Base-by-base conservation (phyloP, 1,140 invertebrate species). In the Oncopeltus fasciatus region DNA sequence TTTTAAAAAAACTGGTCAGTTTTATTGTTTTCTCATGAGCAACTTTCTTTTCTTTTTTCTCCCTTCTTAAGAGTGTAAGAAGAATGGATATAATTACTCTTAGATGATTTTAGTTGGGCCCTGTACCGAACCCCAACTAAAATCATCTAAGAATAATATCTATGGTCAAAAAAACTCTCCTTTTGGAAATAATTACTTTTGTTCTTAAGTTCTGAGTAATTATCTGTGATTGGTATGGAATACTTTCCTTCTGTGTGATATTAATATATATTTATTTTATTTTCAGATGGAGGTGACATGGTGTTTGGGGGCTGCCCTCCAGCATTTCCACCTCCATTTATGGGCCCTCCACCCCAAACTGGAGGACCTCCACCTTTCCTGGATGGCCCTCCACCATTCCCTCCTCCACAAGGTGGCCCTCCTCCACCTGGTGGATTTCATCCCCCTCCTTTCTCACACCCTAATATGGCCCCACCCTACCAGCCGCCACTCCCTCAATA, bases 371-470 rank as follows among this genome's bases (percentile, higher is more conserved):
- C n/a, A 43, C 79, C 80, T 14, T 24, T 24, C 24, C 64, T 82
- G 80, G 67, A 67, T 80, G 24, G 77, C 78, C 57, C 74, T 83
- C 61, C 31, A 38, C 31, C 31, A 38, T 14, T 14, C 5, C 78
- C 80, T 0, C 73, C 77, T 11, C 31, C 74, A 75, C 12, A 79
- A 76, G 0, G 74, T 78, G 3, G 76, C 79, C 38, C 73, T 78
- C 61, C 77, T 81, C 70, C 75, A 77, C 3, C 76, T 74, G 65
- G 75, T 76, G 14, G 78, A 77, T 26, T 81, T 49, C 47, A 49
- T 29, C 31, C 31, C 14, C 31, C 31, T 38, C 31, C 31, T 5
- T 38, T 38, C 14, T 8, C 31, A 38, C 31, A 31, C 21, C 61
- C 70, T 29, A 69, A 69, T 43, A 61, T 70, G 26, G 69, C 26